Conservation (phyloP, 2,888 invertebrate species). For the Yponomeuta evonymella region DNA sequence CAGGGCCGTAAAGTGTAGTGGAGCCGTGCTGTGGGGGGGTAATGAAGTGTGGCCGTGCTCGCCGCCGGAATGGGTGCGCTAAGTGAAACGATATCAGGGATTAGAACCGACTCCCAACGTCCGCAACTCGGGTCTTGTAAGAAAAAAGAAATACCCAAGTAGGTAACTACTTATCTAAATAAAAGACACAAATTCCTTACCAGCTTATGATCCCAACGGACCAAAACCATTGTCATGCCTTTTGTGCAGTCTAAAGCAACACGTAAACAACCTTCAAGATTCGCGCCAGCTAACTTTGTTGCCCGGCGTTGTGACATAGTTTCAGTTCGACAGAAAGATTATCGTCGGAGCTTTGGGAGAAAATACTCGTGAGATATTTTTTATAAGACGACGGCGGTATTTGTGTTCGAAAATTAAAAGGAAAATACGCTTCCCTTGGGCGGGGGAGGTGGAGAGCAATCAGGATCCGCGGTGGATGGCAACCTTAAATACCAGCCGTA, state of each 20-base stretch:
- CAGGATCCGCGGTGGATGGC: slow-evolving; percentile 64
- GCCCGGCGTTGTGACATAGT: not conserved
- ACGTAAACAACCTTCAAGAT: slow-evolving; percentile 10
- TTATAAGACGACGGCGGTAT: slow-evolving; percentile 43
- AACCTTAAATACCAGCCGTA: slow-evolving; percentile 75
- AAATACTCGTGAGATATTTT: not conserved
- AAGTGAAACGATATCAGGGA: slow-evolving; percentile 63
- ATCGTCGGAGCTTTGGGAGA: not conserved
- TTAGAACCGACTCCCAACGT: slow-evolving; percentile 24
- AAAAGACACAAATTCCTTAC: too few relatives aligned
- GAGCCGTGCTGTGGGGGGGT: slow-evolving; percentile 27
- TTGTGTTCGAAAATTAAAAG: slow-evolving; percentile 73
- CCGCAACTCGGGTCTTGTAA: not conserved
- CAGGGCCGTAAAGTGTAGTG: slow-evolving; percentile 29
- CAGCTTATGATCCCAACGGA: not conserved
- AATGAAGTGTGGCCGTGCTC: slow-evolving; percentile 48
- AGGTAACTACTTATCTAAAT: not conserved
- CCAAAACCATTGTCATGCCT: not conserved
- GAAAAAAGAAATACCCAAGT: not conserved
- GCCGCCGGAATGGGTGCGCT: slow-evolving; percentile 33
- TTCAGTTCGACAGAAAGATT: not conserved
- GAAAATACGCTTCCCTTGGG: slow-evolving; percentile 53
- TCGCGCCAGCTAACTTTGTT: slow-evolving; percentile 11
- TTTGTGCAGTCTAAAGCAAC: slow-evolving; percentile 16
- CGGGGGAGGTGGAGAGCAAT: slow-evolving; percentile 56